These are phyloP conservation scores for Drosophila kanapiae DNA, from an alignment of 1,140 invertebrate genomes.

Conservation along the genomic window DNA sequence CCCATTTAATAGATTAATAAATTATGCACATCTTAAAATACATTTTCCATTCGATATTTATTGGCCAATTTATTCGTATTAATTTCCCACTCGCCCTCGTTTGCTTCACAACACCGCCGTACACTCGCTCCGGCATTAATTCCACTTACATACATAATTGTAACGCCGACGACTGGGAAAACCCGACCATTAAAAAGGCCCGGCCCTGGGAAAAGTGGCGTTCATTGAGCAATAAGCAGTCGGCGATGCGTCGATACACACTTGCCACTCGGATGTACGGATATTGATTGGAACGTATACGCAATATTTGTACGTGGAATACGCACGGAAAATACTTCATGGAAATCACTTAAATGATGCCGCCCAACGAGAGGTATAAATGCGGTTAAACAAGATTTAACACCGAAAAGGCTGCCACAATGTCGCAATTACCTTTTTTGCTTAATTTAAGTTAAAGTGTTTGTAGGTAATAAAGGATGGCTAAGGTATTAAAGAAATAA, in stretches of 20 bases:
- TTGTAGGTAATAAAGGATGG: not conserved
- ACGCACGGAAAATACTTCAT: constrained; percentile 7
- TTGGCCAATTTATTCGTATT: constrained; percentile 52
- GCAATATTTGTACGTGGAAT: constrained; percentile 33
- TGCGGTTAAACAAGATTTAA: constrained; percentile 4
- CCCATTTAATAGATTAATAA: constrained; percentile 54
- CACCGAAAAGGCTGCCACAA: not conserved
- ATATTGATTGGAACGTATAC: constrained; percentile 20
- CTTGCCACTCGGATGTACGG: constrained; percentile 15
- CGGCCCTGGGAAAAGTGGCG: constrained; percentile 21
- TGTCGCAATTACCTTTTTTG: not conserved
- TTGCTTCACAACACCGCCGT: constrained; percentile 7
- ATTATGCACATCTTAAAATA: constrained; percentile 52
- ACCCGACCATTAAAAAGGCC: constrained; percentile 38
- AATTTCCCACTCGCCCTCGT: constrained; percentile 28
- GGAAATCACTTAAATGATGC: constrained; percentile 49
- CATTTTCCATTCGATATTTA: constrained; percentile 49
- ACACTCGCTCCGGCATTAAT: constrained; percentile 29
- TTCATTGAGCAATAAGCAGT: constrained; percentile 47
- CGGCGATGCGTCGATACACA: constrained; percentile 7
- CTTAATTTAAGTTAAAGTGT: not conserved
- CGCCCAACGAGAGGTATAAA: constrained; percentile 10
- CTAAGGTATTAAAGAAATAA: not conserved
- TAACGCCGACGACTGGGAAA: constrained; percentile 15
- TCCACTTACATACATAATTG: constrained; percentile 54